These are phyloP conservation scores for Buphagus erythrorhynchus DNA, from an alignment of 2,797 vertebrate genomes.

Conservation along the genomic window DNA sequence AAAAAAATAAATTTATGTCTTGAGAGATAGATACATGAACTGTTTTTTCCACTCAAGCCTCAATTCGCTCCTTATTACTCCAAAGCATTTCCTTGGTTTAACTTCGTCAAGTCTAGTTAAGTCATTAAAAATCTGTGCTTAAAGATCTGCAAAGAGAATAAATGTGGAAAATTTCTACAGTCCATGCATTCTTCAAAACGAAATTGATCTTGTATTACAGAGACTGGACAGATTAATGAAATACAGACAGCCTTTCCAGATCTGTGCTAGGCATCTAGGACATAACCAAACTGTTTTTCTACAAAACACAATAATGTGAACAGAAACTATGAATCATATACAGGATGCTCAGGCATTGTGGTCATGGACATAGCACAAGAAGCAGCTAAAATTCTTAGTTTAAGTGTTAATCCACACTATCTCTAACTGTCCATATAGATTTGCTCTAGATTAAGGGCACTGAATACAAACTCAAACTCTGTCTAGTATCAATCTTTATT, in stretches of 20 bases:
- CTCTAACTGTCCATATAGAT: not conserved
- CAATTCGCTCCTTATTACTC: not conserved
- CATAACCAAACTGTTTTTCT: not conserved
- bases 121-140: not conserved
- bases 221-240: not conserved
- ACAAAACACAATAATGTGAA: not conserved
- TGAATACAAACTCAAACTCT: not conserved
- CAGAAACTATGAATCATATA: not conserved
- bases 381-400: not conserved
- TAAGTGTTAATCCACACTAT: not conserved
- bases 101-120: not conserved
- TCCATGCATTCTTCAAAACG: not conserved
- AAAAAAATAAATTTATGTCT: not conserved
- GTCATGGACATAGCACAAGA: not conserved
- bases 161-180: not conserved
- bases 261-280: not conserved
- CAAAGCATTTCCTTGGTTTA: not conserved
- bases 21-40: not conserved
- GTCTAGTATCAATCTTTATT: not conserved
- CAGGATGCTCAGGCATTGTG: not conserved
- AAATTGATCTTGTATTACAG: not conserved
- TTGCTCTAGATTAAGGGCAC: not conserved
- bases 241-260: not conserved
- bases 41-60: conserved; percentile 6
- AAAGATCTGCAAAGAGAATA: not conserved